These are phyloP conservation scores for Caenorhabditis sinica DNA, from an alignment of 2,888 invertebrate species.

Conservation along the genomic window DNA sequence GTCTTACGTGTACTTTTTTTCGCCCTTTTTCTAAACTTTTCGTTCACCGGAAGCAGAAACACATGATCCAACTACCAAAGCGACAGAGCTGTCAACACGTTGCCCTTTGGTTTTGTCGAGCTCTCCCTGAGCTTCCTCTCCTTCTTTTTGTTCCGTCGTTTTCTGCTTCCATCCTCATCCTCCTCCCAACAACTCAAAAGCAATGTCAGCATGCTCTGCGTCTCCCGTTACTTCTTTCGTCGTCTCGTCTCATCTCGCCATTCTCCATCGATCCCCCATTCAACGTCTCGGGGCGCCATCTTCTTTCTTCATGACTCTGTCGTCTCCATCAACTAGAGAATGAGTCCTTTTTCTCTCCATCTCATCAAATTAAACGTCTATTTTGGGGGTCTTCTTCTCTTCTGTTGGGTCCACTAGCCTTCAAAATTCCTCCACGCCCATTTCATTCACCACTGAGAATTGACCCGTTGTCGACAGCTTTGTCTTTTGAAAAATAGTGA, in stretches of 20 bases:
- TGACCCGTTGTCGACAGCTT: slow-evolving; percentile 40
- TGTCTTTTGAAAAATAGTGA: slow-evolving; percentile 15
- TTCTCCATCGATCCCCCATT: slow-evolving; percentile 42
- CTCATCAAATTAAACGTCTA: slow-evolving; percentile 62
- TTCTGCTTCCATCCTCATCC: slow-evolving; percentile 17
- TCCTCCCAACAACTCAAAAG: slow-evolving; percentile 35
- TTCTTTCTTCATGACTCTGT: slow-evolving; percentile 47
- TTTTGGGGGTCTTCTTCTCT: slow-evolving; percentile 34
- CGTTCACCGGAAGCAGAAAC: slow-evolving; percentile 16
- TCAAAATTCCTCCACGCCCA: slow-evolving; percentile 36
- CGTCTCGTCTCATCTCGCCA: slow-evolving; percentile 34
- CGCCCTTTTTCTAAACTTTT: not conserved
- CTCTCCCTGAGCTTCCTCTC: slow-evolving; percentile 41
- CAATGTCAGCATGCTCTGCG: slow-evolving; percentile 37
- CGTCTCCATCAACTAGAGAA: slow-evolving; percentile 28
- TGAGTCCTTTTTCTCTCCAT: slow-evolving; percentile 35
- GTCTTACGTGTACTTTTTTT: not conserved
- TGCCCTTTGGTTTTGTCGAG: slow-evolving; percentile 52
- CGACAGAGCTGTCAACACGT: slow-evolving; percentile 22
- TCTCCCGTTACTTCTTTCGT: not conserved
- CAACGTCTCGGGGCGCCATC: slow-evolving; percentile 33
- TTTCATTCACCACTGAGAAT: slow-evolving; percentile 25
- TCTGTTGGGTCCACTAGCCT: slow-evolving; percentile 13
- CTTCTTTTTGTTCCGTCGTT: slow-evolving; percentile 12
- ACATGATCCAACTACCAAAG: slow-evolving; percentile 30